Evolutionary conservation across 2,113 vertebrate species (phyloP).

Genomic region (Castor canadensis): DNA sequence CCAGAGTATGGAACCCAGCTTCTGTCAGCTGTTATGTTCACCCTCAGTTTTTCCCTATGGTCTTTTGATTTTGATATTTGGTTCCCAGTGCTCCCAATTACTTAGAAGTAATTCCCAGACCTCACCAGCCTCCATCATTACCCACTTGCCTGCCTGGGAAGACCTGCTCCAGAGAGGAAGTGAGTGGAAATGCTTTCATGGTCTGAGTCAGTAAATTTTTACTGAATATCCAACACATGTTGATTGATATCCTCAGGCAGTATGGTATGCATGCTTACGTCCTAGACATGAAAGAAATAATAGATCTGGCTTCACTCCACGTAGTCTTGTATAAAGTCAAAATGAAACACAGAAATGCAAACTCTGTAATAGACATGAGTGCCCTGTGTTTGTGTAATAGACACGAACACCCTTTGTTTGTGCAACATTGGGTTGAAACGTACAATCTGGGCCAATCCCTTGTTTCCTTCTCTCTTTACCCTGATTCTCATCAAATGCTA

Average conservation of each 20-base stretch:
- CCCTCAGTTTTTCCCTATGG: background rate
- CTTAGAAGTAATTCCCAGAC: conserved; percentile 19
- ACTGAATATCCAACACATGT: conserved; percentile 45
- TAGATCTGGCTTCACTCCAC: background rate
- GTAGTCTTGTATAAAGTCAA: conserved; percentile 5
- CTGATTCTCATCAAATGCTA: conserved; percentile 31
- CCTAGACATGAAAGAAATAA: conserved; percentile 51
- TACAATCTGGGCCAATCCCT: background rate
- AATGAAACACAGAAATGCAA: conserved; percentile 29
- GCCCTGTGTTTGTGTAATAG: background rate
- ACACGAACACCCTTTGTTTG: background rate
- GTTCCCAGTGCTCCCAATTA: background rate
- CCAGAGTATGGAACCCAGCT: background rate
- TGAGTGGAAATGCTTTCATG: conserved; percentile 10
- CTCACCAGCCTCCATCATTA: conserved; percentile 32
- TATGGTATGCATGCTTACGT: background rate
- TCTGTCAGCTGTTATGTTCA: background rate
- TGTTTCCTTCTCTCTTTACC: background rate
- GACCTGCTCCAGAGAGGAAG: conserved; percentile 29
- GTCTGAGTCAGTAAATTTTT: conserved; percentile 48
- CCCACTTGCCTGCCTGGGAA: conserved; percentile 22
- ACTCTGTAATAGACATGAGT: background rate
- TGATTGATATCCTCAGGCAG: conserved; percentile 34
- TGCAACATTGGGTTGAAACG: background rate
- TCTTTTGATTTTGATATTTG: conserved; percentile 31